Evolutionary conservation across 2,113 vertebrate genomes (phyloP), one percentile per base, ranked within the genome.

Genomic region (Mastomys natalensis): DNA sequence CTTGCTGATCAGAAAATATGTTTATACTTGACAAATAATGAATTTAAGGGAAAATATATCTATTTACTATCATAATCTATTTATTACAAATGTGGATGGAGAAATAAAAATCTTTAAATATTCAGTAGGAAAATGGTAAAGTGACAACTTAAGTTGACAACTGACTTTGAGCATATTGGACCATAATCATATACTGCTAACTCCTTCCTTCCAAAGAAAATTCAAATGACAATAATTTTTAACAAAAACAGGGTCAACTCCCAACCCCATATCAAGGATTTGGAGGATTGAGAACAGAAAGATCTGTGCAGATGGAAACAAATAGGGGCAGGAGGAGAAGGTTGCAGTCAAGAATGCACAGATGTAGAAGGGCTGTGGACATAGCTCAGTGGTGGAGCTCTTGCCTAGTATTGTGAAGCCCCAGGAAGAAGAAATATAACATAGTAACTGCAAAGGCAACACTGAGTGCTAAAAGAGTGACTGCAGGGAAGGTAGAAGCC

Each of bases 81-180:
- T 70, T 48, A 84, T 58, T 60, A 94, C 43, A 68, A 92, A 64
- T 5, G 9, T 7, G 74, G 37, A 34, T 76, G 81, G 34, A 78
- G 68, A 76, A 85, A 80, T 74, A 91, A 97, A 97, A 37, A 37
- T 40, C 76, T 93, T 95, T 62, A 85, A 48, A 87, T 80, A 40
- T 40, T 48, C 64, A 45, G 19, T 76, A 92, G 51, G 51, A 64
- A 94, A 94, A 72, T 16, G 78, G 76, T 74, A 40, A 40, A 5
- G 10, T 45, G 2, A 22, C 22, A 60, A 64, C 51, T 85, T 92
- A 94, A 60, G 1, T 37, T 77, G 62, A 93, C 5, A 94, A 91
- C 6, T 51, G 62, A 90, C 74, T 80, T 64, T 24, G n/a, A 81
- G 76, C 53, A 96, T 4, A 48, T 53, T 26, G 29, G n/a, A 29